Evolutionary conservation across 2,797 vertebrate species (phyloP).

Genomic region (Lerista edwardsae): DNA sequence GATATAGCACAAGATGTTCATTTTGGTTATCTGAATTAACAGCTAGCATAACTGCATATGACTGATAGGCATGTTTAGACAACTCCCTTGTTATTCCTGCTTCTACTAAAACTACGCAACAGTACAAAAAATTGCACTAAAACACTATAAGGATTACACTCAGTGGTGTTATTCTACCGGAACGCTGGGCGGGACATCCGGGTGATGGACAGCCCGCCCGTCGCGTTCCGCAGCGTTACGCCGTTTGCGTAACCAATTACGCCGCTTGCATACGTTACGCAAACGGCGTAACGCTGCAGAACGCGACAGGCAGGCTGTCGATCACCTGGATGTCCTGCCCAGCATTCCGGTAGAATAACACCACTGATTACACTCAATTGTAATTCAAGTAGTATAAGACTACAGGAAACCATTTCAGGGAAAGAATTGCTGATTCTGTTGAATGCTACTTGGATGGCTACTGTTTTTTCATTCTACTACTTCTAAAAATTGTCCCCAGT

Average conservation of each 20-base stretch:
- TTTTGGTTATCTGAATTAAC: not conserved
- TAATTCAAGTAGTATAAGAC: constrained; percentile 5
- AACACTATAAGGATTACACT: no score
- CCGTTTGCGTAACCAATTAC: no score
- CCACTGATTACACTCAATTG: not conserved
- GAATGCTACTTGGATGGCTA: not conserved
- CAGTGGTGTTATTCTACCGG: no score
- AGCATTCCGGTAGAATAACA: no score
- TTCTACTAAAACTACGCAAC: not conserved
- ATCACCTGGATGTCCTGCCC: no score
- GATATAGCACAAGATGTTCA: constrained; percentile 11
- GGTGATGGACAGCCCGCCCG: no score
- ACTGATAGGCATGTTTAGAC: not conserved
- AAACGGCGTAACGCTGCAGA: no score
- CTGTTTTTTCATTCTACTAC: constrained; percentile 3
- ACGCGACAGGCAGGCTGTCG: no score
- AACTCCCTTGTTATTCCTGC: not conserved
- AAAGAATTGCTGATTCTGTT: not conserved
- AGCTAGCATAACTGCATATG: not conserved
- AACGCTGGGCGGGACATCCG: no score
- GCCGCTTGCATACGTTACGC: no score
- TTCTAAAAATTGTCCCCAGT: not conserved
- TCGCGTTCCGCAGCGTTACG: no score
- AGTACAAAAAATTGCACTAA: not conserved
- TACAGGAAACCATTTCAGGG: constrained; percentile 17